Evolutionary conservation across 1,140 invertebrate genomes (phyloP), one percentile per base, ranked within the genome.

Genomic region (Octopus sinensis): DNA sequence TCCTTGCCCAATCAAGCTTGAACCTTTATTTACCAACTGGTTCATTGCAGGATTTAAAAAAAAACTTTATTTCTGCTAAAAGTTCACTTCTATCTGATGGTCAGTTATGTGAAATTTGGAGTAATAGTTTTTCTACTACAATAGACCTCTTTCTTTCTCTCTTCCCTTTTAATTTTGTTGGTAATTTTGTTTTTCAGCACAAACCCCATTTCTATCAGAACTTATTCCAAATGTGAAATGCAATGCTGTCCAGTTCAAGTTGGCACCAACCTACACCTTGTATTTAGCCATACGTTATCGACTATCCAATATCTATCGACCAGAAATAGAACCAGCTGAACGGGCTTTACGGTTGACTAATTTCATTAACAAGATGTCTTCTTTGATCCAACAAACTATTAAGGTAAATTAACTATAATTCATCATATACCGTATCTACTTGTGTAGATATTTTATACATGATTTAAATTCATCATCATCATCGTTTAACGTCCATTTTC

Each of bases 191-290:
- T 73, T 73, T 73, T 73, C 13, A 73, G 68, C 68, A n/a, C 97
- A 98, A 91, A 96, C 97, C 88, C 93, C 94, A 71, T 97, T 98
- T 90, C 92, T 98, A 23, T 93, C 94, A 84, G 94, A 95, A 13
- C 94, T 97, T 82, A 95, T 98, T 83, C 94, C 95, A 12, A 94
- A 96, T 84, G 93, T 97, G 76, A 96, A 97, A 90, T 86, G 84
- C 7, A 85, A 86, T 3, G 85, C 88, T 53, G 88, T 92, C 4
- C 91, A 92, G 86, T 93, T 93, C 85, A 93, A 93, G 90, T 92
- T 99, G 73, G 96, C 97, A 2, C 97, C 97, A 0, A 97, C 97
- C 6, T 99, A 98, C 90, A 96, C 96, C 0, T 92, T 98, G 4
- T 99, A 99, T 90, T 93, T 99, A 87, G 96, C 96, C 84, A 95